Evolutionary conservation across 2,113 vertebrate species (phyloP), one percentile per base, ranked within the genome.

Genomic region (Jacana jacana): DNA sequence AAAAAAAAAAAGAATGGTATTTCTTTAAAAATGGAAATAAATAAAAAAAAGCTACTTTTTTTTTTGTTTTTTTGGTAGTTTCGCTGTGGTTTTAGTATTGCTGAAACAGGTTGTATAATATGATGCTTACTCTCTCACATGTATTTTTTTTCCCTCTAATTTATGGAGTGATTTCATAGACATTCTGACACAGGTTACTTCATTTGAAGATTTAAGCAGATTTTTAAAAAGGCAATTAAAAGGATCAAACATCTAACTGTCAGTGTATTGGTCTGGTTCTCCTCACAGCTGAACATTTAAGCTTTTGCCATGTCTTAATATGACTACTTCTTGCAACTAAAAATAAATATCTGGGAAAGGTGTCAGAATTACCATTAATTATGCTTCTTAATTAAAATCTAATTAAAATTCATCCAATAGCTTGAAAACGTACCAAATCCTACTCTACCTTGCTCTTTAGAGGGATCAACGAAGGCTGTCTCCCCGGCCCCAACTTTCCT

Each of bases 301-400:
- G 57, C 70, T 86, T 20, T 71, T 91, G 48, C 69, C 14, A 7
- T 87, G 17, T 71, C 30, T 88, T 86, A 39, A 44, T 81, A 81
- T 55, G 64, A 71, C 46, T 61, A 3, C 30, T 75, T 42, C 71
- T 77, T 88, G 81, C 52, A 78, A 66, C 52, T 81, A 90, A 91
- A 95, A 95, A 88, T 81, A 89, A 88, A 20, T 91, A 86, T 39
- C 69, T 89, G 54, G 44, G 52, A 90, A 89, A 83, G 65, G 88
- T 91, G 90, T 94, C 61, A 89, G 69, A 94, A 91, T 86, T 28
- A 65, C 65, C 57, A 84, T 96, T 88, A 86, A 93, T 94, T 88
- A 89, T 23, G 35, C 35, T 61, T 91, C 93, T 93, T 76, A 91
- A 93, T 96, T 92, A 93, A 91, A 95, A 78, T 78, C 69, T 71